A percentile compares a stretch with the other conserved stretches of the same genome.
Evolutionary conservation across 2,113 vertebrate genomes (phyloP).

Genomic region (Salminus brasiliensis): DNA sequence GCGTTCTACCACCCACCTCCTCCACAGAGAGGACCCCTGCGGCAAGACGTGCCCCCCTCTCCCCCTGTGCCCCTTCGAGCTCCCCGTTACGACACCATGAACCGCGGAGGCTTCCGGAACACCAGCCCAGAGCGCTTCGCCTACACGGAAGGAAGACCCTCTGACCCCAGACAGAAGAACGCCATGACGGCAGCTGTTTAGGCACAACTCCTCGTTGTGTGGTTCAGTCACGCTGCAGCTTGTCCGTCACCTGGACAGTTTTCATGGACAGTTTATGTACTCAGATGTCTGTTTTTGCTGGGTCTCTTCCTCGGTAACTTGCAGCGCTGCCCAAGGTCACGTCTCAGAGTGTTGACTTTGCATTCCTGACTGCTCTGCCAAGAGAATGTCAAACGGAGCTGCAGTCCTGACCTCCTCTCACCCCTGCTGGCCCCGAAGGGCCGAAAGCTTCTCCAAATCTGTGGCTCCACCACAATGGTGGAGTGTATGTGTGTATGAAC

Average conservation of each 20-base stretch:
- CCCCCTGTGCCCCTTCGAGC: conserved; percentile 83
- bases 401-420: not conserved
- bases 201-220: not conserved
- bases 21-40: conserved; percentile 88
- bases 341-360: conserved; percentile 7
- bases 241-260: not conserved
- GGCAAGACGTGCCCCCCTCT: conserved; percentile 94
- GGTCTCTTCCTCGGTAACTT: conserved; percentile 18
- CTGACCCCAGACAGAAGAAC: conserved; percentile 84
- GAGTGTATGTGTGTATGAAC: conserved; percentile 9
- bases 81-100: conserved; percentile 80
- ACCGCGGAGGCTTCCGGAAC: conserved; percentile 75
- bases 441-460: not conserved
- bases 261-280: not conserved
- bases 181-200: conserved; percentile 90
- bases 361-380: conserved; percentile 38
- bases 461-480: conserved; percentile 1
- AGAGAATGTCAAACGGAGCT: not conserved
- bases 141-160: conserved; percentile 67
- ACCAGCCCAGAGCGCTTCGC: conserved; percentile 78
- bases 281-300: conserved; percentile 14
- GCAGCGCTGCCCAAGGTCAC: conserved; percentile 31
- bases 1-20: conserved; percentile 80
- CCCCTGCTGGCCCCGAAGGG: not conserved
- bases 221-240: not conserved